A percentile compares a stretch with the other conserved stretches of the same genome.
Conservation (phyloP, 1,140 invertebrate species). For the Danaus plexippus region DNA sequence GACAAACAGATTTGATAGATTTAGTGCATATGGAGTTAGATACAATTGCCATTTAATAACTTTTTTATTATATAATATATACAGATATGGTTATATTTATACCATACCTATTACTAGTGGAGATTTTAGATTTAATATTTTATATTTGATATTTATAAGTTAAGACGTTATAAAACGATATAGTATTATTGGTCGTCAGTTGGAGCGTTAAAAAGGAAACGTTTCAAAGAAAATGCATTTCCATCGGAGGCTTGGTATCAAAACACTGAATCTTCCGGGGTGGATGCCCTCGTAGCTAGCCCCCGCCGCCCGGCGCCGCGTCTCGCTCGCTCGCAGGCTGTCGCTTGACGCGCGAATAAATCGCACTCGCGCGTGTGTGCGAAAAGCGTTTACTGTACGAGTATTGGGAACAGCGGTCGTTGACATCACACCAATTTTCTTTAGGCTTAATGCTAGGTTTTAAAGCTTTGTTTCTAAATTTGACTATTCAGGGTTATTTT, state of each 20-base stretch:
- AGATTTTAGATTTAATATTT: not conserved
- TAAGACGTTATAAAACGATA: conserved; percentile 33
- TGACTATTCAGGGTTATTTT: no score
- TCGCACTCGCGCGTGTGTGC: conserved; percentile 54
- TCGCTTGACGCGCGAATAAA: conserved; percentile 48
- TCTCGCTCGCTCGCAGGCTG: conserved; percentile 33
- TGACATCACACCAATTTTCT: conserved; percentile 59
- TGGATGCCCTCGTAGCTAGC: conserved; percentile 55
- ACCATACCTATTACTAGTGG: not conserved
- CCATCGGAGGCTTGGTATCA: conserved; percentile 67
- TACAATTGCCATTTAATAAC: no score
- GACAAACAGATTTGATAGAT: no score
- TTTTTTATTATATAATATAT: no score
- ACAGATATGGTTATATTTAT: no score
- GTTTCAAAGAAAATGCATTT: conserved; percentile 70
- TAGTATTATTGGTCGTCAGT: conserved; percentile 46
- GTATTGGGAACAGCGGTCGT: conserved; percentile 61
- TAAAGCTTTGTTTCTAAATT: conserved; percentile 6
- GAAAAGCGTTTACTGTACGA: conserved; percentile 63
- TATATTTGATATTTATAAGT: not conserved
- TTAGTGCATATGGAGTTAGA: no score
- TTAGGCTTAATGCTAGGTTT: conserved; percentile 26
- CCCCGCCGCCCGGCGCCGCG: conserved; percentile 44
- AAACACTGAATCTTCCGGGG: conserved; percentile 71
- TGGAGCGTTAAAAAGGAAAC: conserved; percentile 65